Conservation (phyloP, 2,797 vertebrate genomes). For the Paratrypauchen microcephalus region DNA sequence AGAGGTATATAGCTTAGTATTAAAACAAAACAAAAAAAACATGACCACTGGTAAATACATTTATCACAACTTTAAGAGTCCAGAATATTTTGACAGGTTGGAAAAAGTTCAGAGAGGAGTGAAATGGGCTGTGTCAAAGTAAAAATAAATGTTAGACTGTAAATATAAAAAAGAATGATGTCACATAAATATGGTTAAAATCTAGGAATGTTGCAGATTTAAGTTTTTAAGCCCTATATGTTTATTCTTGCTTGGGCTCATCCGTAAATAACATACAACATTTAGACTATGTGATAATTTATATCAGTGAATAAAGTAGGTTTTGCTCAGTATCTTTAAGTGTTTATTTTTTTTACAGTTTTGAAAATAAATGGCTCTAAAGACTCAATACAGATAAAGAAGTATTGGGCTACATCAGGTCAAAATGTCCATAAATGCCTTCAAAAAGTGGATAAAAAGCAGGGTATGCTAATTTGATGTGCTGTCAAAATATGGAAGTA, state of each 20-base stretch:
- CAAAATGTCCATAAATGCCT: background rate
- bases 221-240: background rate
- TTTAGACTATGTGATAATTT: background rate
- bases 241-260: background rate
- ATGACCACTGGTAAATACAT: no score
- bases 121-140: background rate
- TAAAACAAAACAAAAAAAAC: no score
- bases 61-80: no score
- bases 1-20: no score
- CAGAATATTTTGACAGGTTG: background rate
- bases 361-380: background rate
- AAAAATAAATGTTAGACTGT: background rate
- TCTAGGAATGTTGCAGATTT: background rate
- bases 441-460: background rate
- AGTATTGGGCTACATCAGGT: background rate
- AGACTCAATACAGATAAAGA: background rate
- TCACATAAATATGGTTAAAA: background rate
- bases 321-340: background rate
- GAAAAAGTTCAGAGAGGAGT: background rate
- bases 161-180: background rate
- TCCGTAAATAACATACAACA: background rate
- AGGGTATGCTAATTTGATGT: conserved; percentile 2
- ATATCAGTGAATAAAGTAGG: background rate
- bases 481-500: background rate
- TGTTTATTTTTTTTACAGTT: background rate